Evolutionary conservation across 1,140 invertebrate species (phyloP).

Genomic region (Drosophila insularis): DNA sequence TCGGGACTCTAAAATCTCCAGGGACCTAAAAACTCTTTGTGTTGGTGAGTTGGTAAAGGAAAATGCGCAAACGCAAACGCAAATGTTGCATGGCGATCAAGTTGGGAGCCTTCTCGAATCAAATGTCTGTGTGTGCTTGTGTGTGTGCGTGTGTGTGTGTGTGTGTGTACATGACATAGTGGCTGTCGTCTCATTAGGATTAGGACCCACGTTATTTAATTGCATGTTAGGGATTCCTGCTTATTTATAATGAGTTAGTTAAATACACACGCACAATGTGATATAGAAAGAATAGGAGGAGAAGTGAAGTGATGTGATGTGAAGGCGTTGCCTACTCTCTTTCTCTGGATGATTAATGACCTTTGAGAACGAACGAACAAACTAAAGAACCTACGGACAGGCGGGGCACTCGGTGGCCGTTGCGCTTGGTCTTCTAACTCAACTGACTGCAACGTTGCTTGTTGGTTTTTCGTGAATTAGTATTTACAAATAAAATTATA

Average conservation of each 20-base stretch:
- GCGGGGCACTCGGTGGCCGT: constrained; percentile 10
- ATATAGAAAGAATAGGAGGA: constrained; percentile 9
- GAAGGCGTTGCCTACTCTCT: constrained; percentile 32
- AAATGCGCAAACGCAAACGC: constrained; percentile 71
- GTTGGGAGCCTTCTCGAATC: constrained; percentile 32
- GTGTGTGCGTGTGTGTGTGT: background rate
- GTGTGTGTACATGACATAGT: constrained; percentile 69
- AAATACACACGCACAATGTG: constrained; percentile 67
- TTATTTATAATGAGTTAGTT: constrained; percentile 79
- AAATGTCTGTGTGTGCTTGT: background rate
- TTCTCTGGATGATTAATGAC: constrained; percentile 54
- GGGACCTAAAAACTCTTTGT: too few relatives aligned
- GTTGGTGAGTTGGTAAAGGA: constrained; percentile 9
- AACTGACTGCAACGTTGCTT: constrained; percentile 32
- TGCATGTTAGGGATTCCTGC: constrained; percentile 78
- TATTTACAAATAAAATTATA: constrained; percentile 80
- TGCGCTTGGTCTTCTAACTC: background rate
- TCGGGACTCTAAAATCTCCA: background rate
- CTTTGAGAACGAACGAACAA: constrained; percentile 33
- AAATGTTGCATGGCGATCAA: constrained; percentile 69
- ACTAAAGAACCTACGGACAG: constrained; percentile 1
- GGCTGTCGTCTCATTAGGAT: constrained; percentile 80
- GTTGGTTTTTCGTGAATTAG: constrained; percentile 78
- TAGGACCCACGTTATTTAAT: constrained; percentile 79
- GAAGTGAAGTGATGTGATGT: constrained; percentile 1